These are phyloP conservation scores for Cephalopterus ornatus DNA, from an alignment of 2,113 vertebrate genomes.

Conservation along the genomic window DNA sequence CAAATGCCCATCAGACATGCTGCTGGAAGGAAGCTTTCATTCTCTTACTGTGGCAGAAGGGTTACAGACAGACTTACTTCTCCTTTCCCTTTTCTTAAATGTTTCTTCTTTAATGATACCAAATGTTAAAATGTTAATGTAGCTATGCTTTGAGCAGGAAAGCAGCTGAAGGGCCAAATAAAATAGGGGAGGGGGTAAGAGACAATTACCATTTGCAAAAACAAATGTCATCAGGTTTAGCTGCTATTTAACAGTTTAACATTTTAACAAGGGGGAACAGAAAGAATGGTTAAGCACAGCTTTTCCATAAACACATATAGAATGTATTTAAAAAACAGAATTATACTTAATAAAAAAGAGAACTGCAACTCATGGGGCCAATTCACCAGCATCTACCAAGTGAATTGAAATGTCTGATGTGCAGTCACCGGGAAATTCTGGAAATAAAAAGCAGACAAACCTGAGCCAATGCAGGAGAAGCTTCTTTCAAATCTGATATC, in stretches of 20 bases:
- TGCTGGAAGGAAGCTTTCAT: neutral
- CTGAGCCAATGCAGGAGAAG: neutral
- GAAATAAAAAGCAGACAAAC: neutral
- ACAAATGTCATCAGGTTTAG: neutral
- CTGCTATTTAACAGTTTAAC: neutral
- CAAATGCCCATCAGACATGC: neutral
- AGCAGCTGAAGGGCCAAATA: neutral
- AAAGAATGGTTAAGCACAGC: neutral
- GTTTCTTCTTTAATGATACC: neutral
- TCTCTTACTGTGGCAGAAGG: neutral
- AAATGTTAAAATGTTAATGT: neutral
- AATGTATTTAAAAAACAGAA: neutral
- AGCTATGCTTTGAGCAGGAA: neutral
- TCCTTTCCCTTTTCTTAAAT: neutral
- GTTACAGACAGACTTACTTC: neutral
- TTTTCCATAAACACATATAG: neutral
- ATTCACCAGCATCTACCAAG: neutral
- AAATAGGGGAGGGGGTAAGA: neutral
- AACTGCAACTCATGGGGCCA: neutral
- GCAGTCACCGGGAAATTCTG: neutral
- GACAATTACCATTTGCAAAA: neutral
- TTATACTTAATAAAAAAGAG: neutral
- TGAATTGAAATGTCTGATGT: neutral
- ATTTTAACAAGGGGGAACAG: neutral
- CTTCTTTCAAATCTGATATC: neutral